Base-by-base conservation (phyloP, 2,113 vertebrate genomes). In the Leucoraja erinaceus region DNA sequence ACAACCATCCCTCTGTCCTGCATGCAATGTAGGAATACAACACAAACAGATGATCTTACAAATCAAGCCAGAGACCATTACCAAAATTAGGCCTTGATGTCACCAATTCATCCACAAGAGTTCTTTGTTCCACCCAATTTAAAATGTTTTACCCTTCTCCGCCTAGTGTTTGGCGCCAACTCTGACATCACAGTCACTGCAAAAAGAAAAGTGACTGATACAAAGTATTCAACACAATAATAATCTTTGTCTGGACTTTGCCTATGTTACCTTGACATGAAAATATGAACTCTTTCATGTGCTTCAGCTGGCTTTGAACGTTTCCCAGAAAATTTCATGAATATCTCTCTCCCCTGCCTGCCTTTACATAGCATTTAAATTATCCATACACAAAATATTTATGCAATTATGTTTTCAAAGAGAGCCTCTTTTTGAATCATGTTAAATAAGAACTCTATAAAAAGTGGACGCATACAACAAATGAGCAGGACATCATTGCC, bases 81-180 rank as follows among this genome's bases (percentile, higher is more conserved):
- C 56, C 59, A 63, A 88, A 88, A 31, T 88, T 63, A 88, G 61
- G 28, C n/a, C 59, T 88, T 88, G 83, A 88, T 88, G 83, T 88
- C 83, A 88, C n/a, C 83, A 88, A 88, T 3, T 31, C 59, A 88
- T 63, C 59, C 83, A 88, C 83, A 88, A 63, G 28, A 88, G 59
- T 66, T 61, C 83, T 88, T 88, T 88, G 83, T 88, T 88, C 83
- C 83, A 63, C 83, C 83, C 83, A 63, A 31, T n/a, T 88, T 66
- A 88, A 88, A 63, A 88, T n/a, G 11, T 88, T 63, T 88, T 88
- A 88, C 83, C n/a, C 59, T 88, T 88, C 59, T 63, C 83, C 59
- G 28, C 83, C 83, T 56, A 88, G 59, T 66, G 59, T 31, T 63
- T 63, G 83, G 59, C 56, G 83, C 83, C 83, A 88, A 63, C 59